Percentiles rank a stretch among this genome's conserved stretches.
These are phyloP conservation scores for Adelosebastes latens DNA, from an alignment of 2,797 vertebrate genomes.

Conservation along the genomic window DNA sequence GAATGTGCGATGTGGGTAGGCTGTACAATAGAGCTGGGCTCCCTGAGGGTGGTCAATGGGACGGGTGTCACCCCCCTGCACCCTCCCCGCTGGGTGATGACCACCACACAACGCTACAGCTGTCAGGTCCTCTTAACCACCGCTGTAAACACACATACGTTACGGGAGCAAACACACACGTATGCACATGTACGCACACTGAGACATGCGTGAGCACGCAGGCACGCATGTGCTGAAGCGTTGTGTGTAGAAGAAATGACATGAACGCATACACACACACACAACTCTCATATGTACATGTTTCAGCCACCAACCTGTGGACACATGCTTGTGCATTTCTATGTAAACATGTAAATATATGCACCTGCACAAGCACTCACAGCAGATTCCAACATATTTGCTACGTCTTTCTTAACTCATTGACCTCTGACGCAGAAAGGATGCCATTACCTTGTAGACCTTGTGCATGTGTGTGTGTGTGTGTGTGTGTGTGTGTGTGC, in stretches of 20 bases:
- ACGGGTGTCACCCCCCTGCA: slow-evolving; percentile 73
- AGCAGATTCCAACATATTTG: slow-evolving; percentile 32
- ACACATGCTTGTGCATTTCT: background rate
- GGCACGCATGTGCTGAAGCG: background rate
- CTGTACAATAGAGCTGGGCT: slow-evolving; percentile 77
- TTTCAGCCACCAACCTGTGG: slow-evolving; percentile 2
- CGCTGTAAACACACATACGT: slow-evolving; percentile 49
- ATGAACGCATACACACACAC: background rate
- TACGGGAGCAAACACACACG: slow-evolving; percentile 10
- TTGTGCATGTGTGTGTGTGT: background rate
- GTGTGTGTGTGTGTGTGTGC: background rate
- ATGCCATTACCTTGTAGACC: slow-evolving; percentile 8
- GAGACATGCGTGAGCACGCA: slow-evolving; percentile 6
- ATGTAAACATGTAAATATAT: background rate
- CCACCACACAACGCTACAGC: slow-evolving; percentile 70
- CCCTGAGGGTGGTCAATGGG: slow-evolving; percentile 76
- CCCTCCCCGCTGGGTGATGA: slow-evolving; percentile 77
- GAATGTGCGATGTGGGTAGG: slow-evolving; percentile 77
- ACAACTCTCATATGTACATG: background rate
- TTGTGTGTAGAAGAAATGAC: background rate
- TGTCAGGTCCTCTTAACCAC: slow-evolving; percentile 77
- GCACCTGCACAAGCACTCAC: slow-evolving; percentile 8
- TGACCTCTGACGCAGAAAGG: slow-evolving; percentile 42
- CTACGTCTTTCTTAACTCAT: slow-evolving; percentile 21
- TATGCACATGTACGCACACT: too few relatives aligned